These are phyloP conservation scores for Venustaconcha ellipsiformis DNA, from an alignment of 1,140 invertebrate genomes.

Conservation along the genomic window DNA sequence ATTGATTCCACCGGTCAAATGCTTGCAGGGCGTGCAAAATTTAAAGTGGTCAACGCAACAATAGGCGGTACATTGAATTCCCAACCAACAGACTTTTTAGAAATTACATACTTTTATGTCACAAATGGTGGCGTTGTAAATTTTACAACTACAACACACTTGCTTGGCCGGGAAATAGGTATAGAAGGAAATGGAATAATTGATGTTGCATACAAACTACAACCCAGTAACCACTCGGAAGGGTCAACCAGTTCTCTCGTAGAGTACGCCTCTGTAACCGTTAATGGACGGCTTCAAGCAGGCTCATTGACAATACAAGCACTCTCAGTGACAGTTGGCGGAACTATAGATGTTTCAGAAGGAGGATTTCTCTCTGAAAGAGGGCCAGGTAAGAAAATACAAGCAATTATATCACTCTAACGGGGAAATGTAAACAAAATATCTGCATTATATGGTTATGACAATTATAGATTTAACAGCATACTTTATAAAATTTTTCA, in stretches of 20 bases:
- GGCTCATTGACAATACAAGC: conserved; percentile 42
- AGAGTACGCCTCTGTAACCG: conserved; percentile 18
- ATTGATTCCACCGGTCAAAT: conserved; percentile 29
- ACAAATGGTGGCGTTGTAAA: conserved; percentile 25
- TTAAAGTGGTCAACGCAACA: conserved; percentile 27
- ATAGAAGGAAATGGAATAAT: conserved; percentile 30
- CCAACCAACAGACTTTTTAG: conserved; percentile 25
- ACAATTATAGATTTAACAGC: too few relatives aligned
- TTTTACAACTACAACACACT: conserved; percentile 20
- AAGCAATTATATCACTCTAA: too few relatives aligned
- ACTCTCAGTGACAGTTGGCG: conserved; percentile 26
- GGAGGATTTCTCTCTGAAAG: conserved; percentile 40
- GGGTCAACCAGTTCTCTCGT: conserved; percentile 22
- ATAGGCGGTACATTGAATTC: conserved; percentile 33
- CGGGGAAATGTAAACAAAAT: too few relatives aligned
- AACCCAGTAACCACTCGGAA: conserved; percentile 15
- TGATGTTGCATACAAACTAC: conserved; percentile 38
- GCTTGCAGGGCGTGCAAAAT: conserved; percentile 33
- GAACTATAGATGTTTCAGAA: conserved; percentile 39
- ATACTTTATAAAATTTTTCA: too few relatives aligned
- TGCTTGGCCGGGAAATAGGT: conserved; percentile 24
- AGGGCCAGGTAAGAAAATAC: conserved; percentile 40
- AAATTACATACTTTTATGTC: conserved; percentile 30
- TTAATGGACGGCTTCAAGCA: conserved; percentile 41
- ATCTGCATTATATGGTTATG: too few relatives aligned